Percentiles rank a stretch among this genome's conserved stretches.
These are phyloP conservation scores for Priocnemis perturbator DNA, from an alignment of 2,888 invertebrate genomes.

Conservation along the genomic window DNA sequence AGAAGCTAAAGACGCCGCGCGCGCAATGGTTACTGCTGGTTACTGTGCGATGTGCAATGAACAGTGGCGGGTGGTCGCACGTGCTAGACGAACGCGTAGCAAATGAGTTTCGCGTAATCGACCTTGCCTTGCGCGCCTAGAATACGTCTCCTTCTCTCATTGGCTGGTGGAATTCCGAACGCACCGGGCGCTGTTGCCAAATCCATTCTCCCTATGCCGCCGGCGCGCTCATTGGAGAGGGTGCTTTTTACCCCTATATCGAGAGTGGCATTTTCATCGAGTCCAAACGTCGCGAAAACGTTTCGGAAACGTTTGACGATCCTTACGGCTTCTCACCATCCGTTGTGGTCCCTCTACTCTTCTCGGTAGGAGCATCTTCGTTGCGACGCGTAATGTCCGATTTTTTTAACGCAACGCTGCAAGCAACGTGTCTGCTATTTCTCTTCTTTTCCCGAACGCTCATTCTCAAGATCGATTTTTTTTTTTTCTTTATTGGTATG, in stretches of 20 bases:
- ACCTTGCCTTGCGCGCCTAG: constrained; percentile 62
- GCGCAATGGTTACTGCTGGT: constrained; percentile 55
- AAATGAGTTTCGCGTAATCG: constrained; percentile 61
- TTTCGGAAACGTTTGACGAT: no score
- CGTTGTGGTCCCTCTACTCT: no score
- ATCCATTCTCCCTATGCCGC: constrained; percentile 7
- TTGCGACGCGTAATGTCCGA: no score
- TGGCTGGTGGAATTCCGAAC: constrained; percentile 40
- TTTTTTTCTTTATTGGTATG: no score
- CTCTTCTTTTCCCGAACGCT: no score
- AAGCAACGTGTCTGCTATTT: no score
- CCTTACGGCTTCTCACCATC: no score
- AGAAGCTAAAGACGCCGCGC: constrained; percentile 63
- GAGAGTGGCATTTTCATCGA: no score
- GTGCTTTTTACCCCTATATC: constrained; percentile 17
- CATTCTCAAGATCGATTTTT: no score
- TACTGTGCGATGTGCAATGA: constrained; percentile 33
- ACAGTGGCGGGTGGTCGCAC: constrained; percentile 54
- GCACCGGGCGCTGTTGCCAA: constrained; percentile 41
- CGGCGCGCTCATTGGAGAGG: constrained; percentile 21
- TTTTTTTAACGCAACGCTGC: no score
- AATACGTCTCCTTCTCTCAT: constrained; percentile 55
- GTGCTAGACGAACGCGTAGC: constrained; percentile 61
- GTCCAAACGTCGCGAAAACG: no score
- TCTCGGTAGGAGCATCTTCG: no score